Evolutionary conservation across 92 coral and sea anemone species (phyloP), one percentile per base, ranked within the genome.

Genomic region (Bergia sp.): DNA sequence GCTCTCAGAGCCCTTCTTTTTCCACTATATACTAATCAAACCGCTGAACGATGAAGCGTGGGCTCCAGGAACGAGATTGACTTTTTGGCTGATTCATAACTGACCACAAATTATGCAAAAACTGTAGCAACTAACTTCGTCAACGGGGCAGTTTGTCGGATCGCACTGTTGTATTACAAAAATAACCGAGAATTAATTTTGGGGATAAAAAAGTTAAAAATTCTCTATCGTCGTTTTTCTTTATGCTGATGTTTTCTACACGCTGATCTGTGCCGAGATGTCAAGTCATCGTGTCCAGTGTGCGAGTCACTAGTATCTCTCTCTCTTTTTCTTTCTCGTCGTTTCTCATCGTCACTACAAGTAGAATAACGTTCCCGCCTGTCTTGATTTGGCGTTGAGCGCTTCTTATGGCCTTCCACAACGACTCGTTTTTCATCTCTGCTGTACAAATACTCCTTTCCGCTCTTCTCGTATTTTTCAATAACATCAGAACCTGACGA

Each of bases 211-310:
- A 6, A 16, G 69, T 61, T 12, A 61, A 61, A 61, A 76, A 20
- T 76, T n/a, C 23, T 44, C 47, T 76, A 76, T 76, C 80, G 43
- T 15, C 80, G 11, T 76, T 40, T 76, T 39, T 76, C 47, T 12
- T 76, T 76, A 38, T 76, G 53, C 10, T 41, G 53, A 41, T 76
- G 80, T 76, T 74, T 74, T 74, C 44, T 74, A 20, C 79, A 38
- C 47, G 44, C n/a, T 13, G 79, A 74, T 13, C 23, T 42, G 79
- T 74, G 79, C 36, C 49, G 44, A 74, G 42, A 74, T 38, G 43
- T 76, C 80, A 42, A n/a, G 0, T 41, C 80, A 20, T 76, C 80
- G 50, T 41, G 7, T 40, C 79, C 43, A 15, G 18, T 74, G 79
- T 38, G 41, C 36, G 80, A 76, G 23, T 41, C 53, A 76, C 47